Evolutionary conservation across 2,113 vertebrate genomes (phyloP).

Genomic region (Notothenia rossii): DNA sequence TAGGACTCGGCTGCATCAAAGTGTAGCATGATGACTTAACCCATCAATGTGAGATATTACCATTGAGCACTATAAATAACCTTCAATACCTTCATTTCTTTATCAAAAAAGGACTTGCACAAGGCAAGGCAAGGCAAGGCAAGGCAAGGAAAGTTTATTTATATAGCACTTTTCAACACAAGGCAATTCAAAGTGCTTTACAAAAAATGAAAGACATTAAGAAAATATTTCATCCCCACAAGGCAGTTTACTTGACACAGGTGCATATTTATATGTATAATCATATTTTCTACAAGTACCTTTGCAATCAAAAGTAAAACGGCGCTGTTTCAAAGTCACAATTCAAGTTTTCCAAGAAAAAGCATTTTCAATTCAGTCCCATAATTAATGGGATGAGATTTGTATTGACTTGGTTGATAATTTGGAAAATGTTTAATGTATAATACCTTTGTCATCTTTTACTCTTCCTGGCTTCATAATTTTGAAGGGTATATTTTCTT

Average conservation of each 20-base stretch:
- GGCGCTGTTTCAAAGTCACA: not conserved
- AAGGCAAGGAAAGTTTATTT: no score
- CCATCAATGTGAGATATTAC: slow-evolving; percentile 40
- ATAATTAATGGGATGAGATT: not conserved
- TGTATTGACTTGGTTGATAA: not conserved
- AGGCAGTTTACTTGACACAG: not conserved
- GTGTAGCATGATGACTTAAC: slow-evolving; percentile 38
- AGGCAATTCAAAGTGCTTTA: no score
- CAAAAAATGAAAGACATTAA: no score
- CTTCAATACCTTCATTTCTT: not conserved
- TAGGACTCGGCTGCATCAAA: slow-evolving; percentile 24
- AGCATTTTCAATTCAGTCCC: not conserved
- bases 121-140: no score
- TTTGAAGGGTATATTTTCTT: not conserved
- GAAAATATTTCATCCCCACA: no score
- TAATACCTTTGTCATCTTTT: not conserved
- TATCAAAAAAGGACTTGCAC: no score
- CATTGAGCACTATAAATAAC: slow-evolving; percentile 11
- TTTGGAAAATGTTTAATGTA: not conserved
- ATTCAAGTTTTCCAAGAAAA: not conserved
- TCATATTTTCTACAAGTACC: not conserved
- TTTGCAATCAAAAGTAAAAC: not conserved
- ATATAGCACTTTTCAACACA: no score
- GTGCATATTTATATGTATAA: not conserved
- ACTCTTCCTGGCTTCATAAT: not conserved